Evolutionary conservation across 2,113 vertebrate genomes (phyloP), one percentile per base, ranked within the genome.

Genomic region (Sisor rabdophorus): DNA sequence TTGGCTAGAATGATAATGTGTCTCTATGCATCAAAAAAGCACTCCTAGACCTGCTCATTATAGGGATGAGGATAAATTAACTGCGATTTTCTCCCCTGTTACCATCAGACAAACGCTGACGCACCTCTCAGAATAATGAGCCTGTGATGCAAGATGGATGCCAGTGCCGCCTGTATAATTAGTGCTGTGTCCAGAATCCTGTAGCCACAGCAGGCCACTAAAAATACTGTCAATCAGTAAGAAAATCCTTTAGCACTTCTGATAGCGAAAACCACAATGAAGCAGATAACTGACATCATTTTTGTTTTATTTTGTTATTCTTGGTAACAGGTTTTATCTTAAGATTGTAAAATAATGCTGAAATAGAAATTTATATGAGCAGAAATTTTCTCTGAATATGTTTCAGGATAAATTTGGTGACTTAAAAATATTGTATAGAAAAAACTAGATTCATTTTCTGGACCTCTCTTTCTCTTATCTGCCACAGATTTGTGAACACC

Each of bases 21-120:
- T 77, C 44, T 60, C 40, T 73, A 20, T 73, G 22, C 79, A 52
- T 50, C 52, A 19, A 22, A 15, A 74, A 47, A 40, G 16, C 24
- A 22, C 78, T 32, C 22, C n/a, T 12, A 60, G 48, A 68, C 79
- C 40, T 52, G 44, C 59, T 80, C 65, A 80, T 77, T 77, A 78
- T 74, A 44, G 52, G 74, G 64, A 80, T 75, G 69, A 81, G 22
- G 50, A 24, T 10, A 7, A 61, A 47, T 44, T 79, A 76, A 81
- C 73, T 54, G 61, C 55, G 17, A 28, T 71, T 71, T 52, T 59
- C 79, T 75, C 52, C 67, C 74, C 71, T 30, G 44, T 58, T 20
- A 50, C 53, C 9, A 22, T 13, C 17, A 76, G 53, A 54, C 53
- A 36, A 58, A 26, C 7, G 28, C 50, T 77, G 58, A 75, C 76